These are phyloP conservation scores for Yponomeuta plumbellus DNA, from an alignment of 2,888 invertebrate species.

Conservation along the genomic window DNA sequence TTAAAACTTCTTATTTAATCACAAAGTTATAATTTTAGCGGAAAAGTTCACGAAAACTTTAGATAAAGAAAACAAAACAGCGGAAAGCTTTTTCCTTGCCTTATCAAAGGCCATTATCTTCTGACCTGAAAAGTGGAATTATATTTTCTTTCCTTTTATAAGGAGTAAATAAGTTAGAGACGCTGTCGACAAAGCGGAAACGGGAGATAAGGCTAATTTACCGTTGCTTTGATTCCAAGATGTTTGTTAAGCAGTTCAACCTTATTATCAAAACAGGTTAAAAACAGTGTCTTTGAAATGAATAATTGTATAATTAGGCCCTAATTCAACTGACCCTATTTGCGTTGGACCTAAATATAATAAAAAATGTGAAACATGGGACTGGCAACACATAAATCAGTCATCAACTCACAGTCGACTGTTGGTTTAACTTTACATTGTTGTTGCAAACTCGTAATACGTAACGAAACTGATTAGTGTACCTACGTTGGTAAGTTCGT, in stretches of 20 bases:
- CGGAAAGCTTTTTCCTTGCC: conserved; percentile 74
- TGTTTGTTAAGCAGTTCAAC: conserved; percentile 30
- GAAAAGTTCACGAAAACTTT: conserved; percentile 65
- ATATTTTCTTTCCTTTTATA: conserved; percentile 72
- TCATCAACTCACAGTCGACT: background rate
- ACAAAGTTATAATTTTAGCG: conserved; percentile 71
- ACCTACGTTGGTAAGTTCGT: too few relatives aligned
- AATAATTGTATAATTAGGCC: background rate
- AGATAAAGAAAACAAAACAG: conserved; percentile 74
- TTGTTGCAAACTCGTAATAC: too few relatives aligned
- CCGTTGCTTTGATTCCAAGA: conserved; percentile 15
- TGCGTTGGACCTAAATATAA: background rate
- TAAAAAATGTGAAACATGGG: background rate
- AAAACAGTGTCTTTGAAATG: background rate
- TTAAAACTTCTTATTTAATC: conserved; percentile 73
- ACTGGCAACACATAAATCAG: background rate
- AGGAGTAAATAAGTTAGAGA: conserved; percentile 67
- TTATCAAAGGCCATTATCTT: conserved; percentile 74
- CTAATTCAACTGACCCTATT: background rate
- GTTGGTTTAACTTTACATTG: too few relatives aligned
- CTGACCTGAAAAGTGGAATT: conserved; percentile 73
- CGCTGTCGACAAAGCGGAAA: conserved; percentile 41
- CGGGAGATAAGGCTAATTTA: conserved; percentile 34
- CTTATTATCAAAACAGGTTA: conserved; percentile 39
- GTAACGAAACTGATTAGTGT: too few relatives aligned